Conservation (phyloP, 2,113 vertebrate genomes). For the Notechis scutatus region DNA sequence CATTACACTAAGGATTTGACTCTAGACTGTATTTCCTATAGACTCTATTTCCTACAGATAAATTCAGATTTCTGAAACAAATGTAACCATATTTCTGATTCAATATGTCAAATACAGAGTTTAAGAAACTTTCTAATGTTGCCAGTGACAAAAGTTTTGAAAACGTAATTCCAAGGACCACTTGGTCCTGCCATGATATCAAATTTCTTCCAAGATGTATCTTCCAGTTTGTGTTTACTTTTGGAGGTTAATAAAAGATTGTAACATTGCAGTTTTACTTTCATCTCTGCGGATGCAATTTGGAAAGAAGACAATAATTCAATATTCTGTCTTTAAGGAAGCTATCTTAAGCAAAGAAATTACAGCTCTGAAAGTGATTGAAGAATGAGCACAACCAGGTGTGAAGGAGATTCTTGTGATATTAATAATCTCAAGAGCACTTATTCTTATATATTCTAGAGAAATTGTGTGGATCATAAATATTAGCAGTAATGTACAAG, state of each 20-base stretch:
- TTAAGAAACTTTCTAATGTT: not conserved
- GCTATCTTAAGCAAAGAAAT: slow-evolving; percentile 1
- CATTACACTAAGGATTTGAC: not conserved
- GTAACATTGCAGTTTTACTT: slow-evolving; percentile 4
- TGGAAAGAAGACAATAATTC: slow-evolving; percentile 12
- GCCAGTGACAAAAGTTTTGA: not conserved
- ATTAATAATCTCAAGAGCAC: slow-evolving; percentile 22
- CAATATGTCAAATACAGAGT: too few relatives aligned
- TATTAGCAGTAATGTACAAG: not conserved
- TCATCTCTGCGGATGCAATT: not conserved
- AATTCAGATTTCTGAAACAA: not conserved
- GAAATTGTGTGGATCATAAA: not conserved
- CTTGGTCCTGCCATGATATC: not conserved
- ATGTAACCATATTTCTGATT: not conserved
- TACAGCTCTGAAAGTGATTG: slow-evolving; percentile 15
- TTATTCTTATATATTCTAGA: slow-evolving; percentile 18
- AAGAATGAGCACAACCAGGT: slow-evolving; percentile 16
- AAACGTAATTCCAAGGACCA: not conserved
- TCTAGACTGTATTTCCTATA: not conserved
- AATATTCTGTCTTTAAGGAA: slow-evolving; percentile 14
- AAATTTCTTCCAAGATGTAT: slow-evolving; percentile 12
- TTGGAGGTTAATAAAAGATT: slow-evolving; percentile 32
- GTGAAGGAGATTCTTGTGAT: slow-evolving; percentile 28
- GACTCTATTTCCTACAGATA: not conserved
- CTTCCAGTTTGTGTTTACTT: slow-evolving; percentile 19